These are phyloP conservation scores for Leucosticte australis DNA, from an alignment of 2,113 vertebrate species.

Conservation along the genomic window DNA sequence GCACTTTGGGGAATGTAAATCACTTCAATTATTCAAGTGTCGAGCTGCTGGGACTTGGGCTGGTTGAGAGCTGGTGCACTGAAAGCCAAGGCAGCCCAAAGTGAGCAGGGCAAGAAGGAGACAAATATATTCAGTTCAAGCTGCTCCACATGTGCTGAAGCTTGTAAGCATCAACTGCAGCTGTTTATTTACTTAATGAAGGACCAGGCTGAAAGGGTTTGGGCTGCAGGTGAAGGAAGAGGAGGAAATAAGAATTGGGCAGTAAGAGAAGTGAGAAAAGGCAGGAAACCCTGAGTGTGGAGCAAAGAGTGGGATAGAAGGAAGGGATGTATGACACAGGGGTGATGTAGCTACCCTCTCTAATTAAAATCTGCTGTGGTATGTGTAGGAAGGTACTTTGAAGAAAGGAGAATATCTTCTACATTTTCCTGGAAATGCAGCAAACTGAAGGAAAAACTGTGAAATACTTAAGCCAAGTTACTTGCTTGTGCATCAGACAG, in stretches of 20 bases:
- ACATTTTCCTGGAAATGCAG: neutral
- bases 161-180: neutral
- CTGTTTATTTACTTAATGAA: constrained; percentile 5
- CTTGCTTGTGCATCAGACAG: neutral
- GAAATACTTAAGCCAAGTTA: neutral
- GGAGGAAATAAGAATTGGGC: neutral
- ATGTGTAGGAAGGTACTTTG: neutral
- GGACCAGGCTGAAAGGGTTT: neutral
- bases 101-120: neutral
- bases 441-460: neutral
- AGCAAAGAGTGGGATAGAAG: neutral
- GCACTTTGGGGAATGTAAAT: constrained; percentile 59
- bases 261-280: neutral
- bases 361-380: neutral
- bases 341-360: neutral
- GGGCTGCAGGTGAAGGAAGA: neutral
- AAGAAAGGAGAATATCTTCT: neutral
- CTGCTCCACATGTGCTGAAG: neutral
- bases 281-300: neutral
- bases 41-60: constrained; percentile 2
- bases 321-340: fast-evolving
- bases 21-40: constrained; percentile 71
- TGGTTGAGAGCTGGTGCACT: constrained; percentile 18
- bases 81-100: constrained; percentile 21
- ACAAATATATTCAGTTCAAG: constrained; percentile 13